Percentiles rank a stretch among this genome's conserved stretches.
Evolutionary conservation across 2,113 vertebrate genomes (phyloP).

Genomic region (Polyodon spathula): DNA sequence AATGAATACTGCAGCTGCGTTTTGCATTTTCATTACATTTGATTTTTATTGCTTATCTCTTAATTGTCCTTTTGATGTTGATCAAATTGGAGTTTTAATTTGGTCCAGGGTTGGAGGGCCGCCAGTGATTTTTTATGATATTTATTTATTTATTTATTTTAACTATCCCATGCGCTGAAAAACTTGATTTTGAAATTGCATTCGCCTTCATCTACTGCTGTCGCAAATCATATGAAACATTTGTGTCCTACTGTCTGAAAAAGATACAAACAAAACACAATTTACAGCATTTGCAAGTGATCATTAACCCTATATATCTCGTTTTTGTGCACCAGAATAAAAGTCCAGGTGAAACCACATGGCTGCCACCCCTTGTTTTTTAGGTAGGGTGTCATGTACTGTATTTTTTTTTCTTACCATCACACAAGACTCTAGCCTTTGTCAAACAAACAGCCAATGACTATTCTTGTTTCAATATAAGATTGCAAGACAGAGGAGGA

Average conservation of each 20-base stretch:
- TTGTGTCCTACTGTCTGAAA: slow-evolving; percentile 11
- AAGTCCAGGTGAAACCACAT: too few species aligned
- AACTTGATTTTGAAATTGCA: slow-evolving; percentile 23
- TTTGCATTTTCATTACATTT: slow-evolving; percentile 42
- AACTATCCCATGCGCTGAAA: not conserved
- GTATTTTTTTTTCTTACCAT: too few species aligned
- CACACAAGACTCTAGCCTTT: too few species aligned
- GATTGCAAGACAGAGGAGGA: too few species aligned
- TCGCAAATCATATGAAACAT: slow-evolving; percentile 18
- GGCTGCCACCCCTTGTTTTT: too few species aligned
- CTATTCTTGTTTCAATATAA: too few species aligned
- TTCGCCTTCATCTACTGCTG: slow-evolving; percentile 23
- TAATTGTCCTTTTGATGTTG: slow-evolving; percentile 53
- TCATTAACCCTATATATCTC: too few species aligned
- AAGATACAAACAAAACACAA: not conserved
- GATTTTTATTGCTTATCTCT: slow-evolving; percentile 44
- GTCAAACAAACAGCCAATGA: too few species aligned
- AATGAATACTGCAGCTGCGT: slow-evolving; percentile 39
- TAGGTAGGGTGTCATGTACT: too few species aligned
- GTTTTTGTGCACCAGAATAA: too few species aligned
- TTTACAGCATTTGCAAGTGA: too few species aligned
- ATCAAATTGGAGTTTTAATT: slow-evolving; percentile 47
- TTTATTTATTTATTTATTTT: slow-evolving; percentile 17
- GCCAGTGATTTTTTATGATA: slow-evolving; percentile 25
- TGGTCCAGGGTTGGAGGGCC: slow-evolving; percentile 29